A percentile compares a stretch with the other conserved stretches of the same genome.
Evolutionary conservation across 2,113 vertebrate species (phyloP).

Genomic region (Reinhardtius hippoglossoides): DNA sequence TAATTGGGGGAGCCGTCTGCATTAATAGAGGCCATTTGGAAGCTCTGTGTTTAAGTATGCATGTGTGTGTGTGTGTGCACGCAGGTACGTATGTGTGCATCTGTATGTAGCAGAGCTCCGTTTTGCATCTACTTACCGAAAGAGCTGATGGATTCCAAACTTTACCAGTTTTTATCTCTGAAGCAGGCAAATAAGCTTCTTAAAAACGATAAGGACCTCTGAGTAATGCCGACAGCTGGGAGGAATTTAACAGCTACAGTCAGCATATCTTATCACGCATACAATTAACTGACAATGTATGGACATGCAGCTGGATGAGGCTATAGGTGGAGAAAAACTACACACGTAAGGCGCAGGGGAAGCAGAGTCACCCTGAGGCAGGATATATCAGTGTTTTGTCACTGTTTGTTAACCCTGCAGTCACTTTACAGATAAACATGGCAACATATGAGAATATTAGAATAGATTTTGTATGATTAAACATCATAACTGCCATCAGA

Average conservation of each 20-base stretch:
- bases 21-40: conserved; percentile 90
- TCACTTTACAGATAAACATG: conserved; percentile 35
- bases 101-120: conserved; percentile 13
- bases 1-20: conserved; percentile 90
- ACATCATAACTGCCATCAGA: not conserved
- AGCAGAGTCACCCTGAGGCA: too few relatives aligned
- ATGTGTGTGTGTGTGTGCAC: conserved; percentile 4
- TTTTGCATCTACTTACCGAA: conserved; percentile 43
- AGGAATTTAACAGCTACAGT: conserved; percentile 35
- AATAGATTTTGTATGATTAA: not conserved
- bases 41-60: conserved; percentile 69
- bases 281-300: conserved; percentile 44
- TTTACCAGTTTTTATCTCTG: conserved; percentile 52
- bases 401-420: conserved; percentile 38
- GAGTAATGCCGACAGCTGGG: conserved; percentile 49
- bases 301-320: conserved; percentile 29
- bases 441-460: conserved; percentile 7
- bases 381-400: conserved; percentile 9
- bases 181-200: conserved; percentile 65
- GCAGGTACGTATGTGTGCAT: not conserved
- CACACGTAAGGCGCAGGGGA: not conserved
- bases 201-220: conserved; percentile 62
- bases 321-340: not conserved
- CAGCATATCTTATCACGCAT: conserved; percentile 48
- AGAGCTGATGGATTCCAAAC: conserved; percentile 45